Percentiles rank a stretch among this genome's conserved stretches.
phyloP scores from a whole-genome alignment of 2,113 vertebrate genomes.

The Grammomys surdaster region DNA sequence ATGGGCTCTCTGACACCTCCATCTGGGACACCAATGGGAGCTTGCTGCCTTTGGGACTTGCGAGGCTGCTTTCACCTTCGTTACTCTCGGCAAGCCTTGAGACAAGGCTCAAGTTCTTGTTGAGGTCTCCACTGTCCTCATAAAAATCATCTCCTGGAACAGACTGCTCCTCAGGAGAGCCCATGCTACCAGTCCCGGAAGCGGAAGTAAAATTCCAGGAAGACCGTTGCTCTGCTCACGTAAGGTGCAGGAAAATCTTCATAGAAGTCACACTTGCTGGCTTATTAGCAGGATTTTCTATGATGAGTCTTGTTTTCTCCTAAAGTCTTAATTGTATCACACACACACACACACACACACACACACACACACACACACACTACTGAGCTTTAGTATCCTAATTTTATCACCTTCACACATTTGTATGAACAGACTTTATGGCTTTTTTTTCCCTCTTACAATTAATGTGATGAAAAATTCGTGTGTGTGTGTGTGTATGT shows the following conservation, averaged over 20 bases:
- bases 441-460: not conserved
- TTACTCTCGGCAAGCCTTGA: rapidly evolving
- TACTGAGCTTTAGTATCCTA: not conserved
- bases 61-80: rapidly evolving
- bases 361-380: no score
- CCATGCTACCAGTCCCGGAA: not conserved
- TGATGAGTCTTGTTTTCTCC: not conserved
- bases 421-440: not conserved
- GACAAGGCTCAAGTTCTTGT: rapidly evolving
- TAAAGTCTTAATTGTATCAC: not conserved
- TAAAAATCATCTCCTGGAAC: not conserved
- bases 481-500: not conserved
- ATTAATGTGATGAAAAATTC: not conserved
- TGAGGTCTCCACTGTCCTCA: rapidly evolving
- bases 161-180: not conserved
- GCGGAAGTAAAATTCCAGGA: not conserved
- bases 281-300: not conserved
- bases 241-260: not conserved
- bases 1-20: not conserved
- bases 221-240: not conserved
- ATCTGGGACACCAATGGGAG: not conserved
- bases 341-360: not conserved
- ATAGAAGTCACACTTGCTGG: not conserved
- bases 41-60: not conserved
- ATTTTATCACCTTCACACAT: not conserved